Evolutionary conservation across 2,113 vertebrate species (phyloP), one percentile per base, ranked within the genome.

Genomic region (Meriones unguiculatus): DNA sequence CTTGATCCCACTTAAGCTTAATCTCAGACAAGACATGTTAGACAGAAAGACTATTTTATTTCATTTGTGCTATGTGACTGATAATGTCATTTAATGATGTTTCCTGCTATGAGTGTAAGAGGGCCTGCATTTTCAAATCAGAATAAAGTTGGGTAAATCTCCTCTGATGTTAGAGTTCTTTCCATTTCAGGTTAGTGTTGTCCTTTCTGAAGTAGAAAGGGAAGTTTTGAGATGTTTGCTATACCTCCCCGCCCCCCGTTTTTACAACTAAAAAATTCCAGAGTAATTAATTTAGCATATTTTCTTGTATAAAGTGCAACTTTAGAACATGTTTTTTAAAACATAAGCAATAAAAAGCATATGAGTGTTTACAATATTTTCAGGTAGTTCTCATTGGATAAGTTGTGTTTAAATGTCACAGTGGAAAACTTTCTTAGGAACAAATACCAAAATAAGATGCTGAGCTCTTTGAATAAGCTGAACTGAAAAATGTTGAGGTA

Each of bases 361-460:
- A 75, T 7, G 30, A 7, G 54, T 87, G 70, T 97, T 32, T 88
- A 76, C 94, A 98, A 93, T 18, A 87, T 69, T 89, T 80, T 91
- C 70, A 97, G 82, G 87, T 81, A 78, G 28, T 96, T 78, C 72
- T 80, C 54, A 57, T 93, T 93, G 85, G 41, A 76, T 90, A 38
- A 86, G 84, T 86, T 95, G 76, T 96, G 89, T 64, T 97, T 97
- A 95, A 90, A 80, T 80, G n/a, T 94, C 65, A 87, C 72, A 5
- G 86, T 95, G 92, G 90, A 97, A 97, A 97, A 64, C 57, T 96
- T 0, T 97, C 92, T 94, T 87, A 88, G 87, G 70, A 90, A 59
- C 92, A 94, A 92, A 96, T 95, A 97, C 59, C 72, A 92, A 98
- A 97, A 97, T 98, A 96, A 96, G 97, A 96, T 72, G 93, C 92